Evolutionary conservation across 2,797 vertebrate genomes (phyloP).

Genomic region (Myoxocephalus aenaeus): DNA sequence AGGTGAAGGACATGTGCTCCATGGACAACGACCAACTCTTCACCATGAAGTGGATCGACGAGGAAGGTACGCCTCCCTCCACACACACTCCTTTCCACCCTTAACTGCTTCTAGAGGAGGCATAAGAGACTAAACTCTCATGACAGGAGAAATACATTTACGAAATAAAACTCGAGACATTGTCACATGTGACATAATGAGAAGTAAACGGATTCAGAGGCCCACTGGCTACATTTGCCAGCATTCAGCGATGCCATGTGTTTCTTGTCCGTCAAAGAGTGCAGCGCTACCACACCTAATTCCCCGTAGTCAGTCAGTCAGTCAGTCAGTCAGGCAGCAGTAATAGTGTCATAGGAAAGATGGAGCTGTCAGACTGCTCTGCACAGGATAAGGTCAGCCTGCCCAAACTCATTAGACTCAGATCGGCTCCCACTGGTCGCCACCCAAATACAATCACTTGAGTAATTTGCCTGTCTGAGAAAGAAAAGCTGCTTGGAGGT

Average conservation of each 20-base stretch:
- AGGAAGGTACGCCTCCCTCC: slow-evolving; percentile 88
- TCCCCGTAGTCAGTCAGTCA: slow-evolving; percentile 49
- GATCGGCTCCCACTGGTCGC: slow-evolving; percentile 42
- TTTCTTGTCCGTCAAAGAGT: neutral
- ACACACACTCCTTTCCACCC: neutral
- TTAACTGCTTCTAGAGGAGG: neutral
- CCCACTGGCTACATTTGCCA: neutral
- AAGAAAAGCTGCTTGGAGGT: slow-evolving; percentile 55
- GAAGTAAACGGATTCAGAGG: neutral
- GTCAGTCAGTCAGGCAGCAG: slow-evolving; percentile 59
- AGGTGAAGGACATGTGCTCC: slow-evolving; percentile 97
- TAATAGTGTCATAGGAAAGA: slow-evolving; percentile 65
- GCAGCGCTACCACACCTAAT: neutral
- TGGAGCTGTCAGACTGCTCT: slow-evolving; percentile 57
- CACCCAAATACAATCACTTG: slow-evolving; percentile 48
- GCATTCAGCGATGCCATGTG: neutral
- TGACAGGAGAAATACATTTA: neutral
- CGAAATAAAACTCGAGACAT: neutral
- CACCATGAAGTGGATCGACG: slow-evolving; percentile 99
- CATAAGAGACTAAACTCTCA: neutral
- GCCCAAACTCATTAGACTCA: slow-evolving; percentile 70
- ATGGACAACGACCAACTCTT: slow-evolving; percentile 98
- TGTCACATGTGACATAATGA: neutral
- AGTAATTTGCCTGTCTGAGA: slow-evolving; percentile 64
- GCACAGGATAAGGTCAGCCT: slow-evolving; percentile 69